Evolutionary conservation across 2,888 invertebrate genomes (phyloP).

Genomic region (Sphinx pinastri): DNA sequence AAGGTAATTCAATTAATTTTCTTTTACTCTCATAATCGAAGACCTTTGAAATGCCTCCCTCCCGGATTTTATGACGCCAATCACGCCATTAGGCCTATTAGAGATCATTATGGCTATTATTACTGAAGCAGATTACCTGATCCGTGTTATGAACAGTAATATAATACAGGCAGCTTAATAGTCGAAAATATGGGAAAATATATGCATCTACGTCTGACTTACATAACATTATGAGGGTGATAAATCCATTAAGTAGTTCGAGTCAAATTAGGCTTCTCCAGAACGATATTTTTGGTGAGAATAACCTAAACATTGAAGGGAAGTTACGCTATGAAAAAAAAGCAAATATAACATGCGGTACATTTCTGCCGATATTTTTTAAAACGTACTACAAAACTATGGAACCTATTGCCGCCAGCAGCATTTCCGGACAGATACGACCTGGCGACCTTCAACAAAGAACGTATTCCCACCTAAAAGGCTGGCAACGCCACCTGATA

Average conservation of each 20-base stretch:
- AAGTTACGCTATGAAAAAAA: too few relatives aligned
- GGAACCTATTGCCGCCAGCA: too few relatives aligned
- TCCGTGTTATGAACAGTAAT: conserved; percentile 58
- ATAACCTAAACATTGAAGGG: too few relatives aligned
- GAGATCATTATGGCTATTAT: conserved; percentile 66
- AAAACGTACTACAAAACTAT: too few relatives aligned
- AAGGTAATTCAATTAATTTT: conserved; percentile 62
- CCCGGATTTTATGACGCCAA: conserved; percentile 69
- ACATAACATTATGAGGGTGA: background rate
- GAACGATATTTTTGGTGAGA: too few relatives aligned
- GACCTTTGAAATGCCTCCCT: conserved; percentile 31
- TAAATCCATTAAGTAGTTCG: conserved; percentile 1
- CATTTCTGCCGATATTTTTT: too few relatives aligned
- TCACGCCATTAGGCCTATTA: conserved; percentile 72
- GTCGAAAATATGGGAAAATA: conserved; percentile 21
- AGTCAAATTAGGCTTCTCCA: background rate
- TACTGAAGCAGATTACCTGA: conserved; percentile 53
- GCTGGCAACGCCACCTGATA: too few relatives aligned
- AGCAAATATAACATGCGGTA: too few relatives aligned
- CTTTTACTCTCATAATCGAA: conserved; percentile 40
- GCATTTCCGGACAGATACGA: too few relatives aligned
- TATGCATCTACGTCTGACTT: background rate
- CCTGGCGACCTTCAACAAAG: too few relatives aligned
- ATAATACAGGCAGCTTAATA: conserved; percentile 18
- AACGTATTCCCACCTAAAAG: too few relatives aligned